Evolutionary conservation across 2,888 invertebrate genomes (phyloP).

Genomic region (Acleris laterana): DNA sequence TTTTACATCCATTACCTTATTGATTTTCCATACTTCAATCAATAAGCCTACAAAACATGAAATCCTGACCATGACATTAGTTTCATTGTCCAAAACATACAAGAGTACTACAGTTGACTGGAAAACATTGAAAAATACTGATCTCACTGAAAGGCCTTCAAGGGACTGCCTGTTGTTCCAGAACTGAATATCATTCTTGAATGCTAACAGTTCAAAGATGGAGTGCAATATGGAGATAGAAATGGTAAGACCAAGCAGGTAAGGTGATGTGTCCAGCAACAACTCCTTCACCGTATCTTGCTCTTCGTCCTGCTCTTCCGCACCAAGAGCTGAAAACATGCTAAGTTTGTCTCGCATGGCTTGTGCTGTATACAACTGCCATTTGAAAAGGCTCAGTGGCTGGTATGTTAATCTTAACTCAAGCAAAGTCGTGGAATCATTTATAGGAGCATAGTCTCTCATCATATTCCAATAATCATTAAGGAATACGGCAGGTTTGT

Average conservation of each 20-base stretch:
- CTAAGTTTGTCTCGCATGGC: conserved; percentile 95
- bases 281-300: conserved; percentile 97
- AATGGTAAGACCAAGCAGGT: conserved; percentile 95
- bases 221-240: conserved; percentile 97
- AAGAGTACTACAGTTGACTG: conserved; percentile 97
- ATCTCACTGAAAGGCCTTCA: conserved; percentile 98
- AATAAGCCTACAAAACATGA: conserved; percentile 97
- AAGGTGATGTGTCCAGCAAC: conserved; percentile 97
- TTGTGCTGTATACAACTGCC: conserved; percentile 99
- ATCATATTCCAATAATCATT: conserved; percentile 99
- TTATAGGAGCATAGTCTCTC: conserved; percentile 96
- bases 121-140: conserved; percentile 99
- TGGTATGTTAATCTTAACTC: conserved; percentile 90
- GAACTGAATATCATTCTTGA: conserved; percentile 99
- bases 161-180: conserved; percentile 99
- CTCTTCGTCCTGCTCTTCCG: conserved; percentile 93
- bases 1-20: conserved; percentile 94
- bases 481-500: conserved; percentile 96
- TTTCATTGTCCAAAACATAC: conserved; percentile 99
- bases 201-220: conserved; percentile 98
- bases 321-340: conserved; percentile 85
- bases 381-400: conserved; percentile 97
- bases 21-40: conserved; percentile 99
- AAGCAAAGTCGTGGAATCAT: conserved; percentile 90
- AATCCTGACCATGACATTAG: conserved; percentile 97